Evolutionary conservation across 2,797 vertebrate genomes (phyloP), one percentile per base, ranked within the genome.

Genomic region (Poecilia gillii): DNA sequence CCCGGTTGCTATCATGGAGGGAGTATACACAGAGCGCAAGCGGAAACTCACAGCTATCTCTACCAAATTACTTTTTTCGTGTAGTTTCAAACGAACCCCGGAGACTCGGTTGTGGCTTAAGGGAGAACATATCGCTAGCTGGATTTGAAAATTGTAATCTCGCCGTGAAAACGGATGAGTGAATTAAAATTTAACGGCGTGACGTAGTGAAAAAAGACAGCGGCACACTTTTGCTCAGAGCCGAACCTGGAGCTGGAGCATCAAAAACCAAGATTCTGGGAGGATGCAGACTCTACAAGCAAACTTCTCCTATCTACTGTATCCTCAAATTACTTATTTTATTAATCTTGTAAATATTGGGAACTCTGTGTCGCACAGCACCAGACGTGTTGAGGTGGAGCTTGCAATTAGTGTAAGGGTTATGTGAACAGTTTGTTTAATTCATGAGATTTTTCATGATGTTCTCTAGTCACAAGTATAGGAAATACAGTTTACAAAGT

Each of bases 211-310:
- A 43, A 59, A 72, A 20, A 31, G 36, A 25, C 74, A 18, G 13
- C 59, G 43, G 47, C 12, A 62, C 51, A 18, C 1, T 66, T 66
- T 66, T 39, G 16, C 62, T 36, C 62, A 14, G 11, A 72, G 83
- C 75, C 11, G 57, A 71, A 77, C 13, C 66, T 43, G 39, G 75
- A 79, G 12, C 75, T 83, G 41, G 72, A 39, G 76, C 66, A 70
- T 57, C 5, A 49, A 7, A 57, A 23, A 66, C 74, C 23, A 64
- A 18, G 70, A 41, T 74, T 72, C 45, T 18, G 66, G 53, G 77
- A 93, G 71, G 85, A 95, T 95, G 94, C 91, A 93, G 73, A 77
- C 47, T 85, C 76, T 80, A 28, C 93, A 88, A 72, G 90, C 94
- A 76, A 85, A 80, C 80, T 84, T 91, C 84, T 93, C 87, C 86